Evolutionary conservation across 2,888 invertebrate species (phyloP), one percentile per base, ranked within the genome.

Genomic region (Papilio elwesi): DNA sequence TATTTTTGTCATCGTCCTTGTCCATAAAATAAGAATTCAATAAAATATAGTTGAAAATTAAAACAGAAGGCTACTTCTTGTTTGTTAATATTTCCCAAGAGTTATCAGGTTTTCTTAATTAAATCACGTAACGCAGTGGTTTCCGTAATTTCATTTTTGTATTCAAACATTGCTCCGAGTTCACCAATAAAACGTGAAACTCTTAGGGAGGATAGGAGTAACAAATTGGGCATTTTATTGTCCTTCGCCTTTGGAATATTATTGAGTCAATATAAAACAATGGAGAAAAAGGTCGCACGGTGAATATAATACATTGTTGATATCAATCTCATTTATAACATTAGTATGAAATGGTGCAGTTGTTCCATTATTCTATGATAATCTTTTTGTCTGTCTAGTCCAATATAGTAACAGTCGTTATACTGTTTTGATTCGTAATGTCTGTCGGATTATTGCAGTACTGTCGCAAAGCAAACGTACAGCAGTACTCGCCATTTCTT

Each of bases 151-250:
- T 62, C n/a, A 51, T 52, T 67, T 66, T 67, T 65, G 70, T 71
- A 57, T 71, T 69, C 65, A 43, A 57, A 49, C 8, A 71, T 9
- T 57, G 65, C 13, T 16, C 51, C 38, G 65, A 49, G 57, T 71
- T 57, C 38, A 57, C 38, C 38, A 71, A 71, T 71, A 71, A 71
- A 71, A 71, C 67, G 71, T 52, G 81, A 79, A 78, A 81, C 84
- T 83, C 82, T 87, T 84, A 81, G 76, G 78, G 74, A 79, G 85
- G 82, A 85, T 82, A 84, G 82, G 85, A 82, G 87, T 87, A 88
- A 89, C 87, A 86, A 91, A 91, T 90, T 88, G 89, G 81, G 78
- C 85, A 83, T 89, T 88, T 90, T 89, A 90, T 92, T 90, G 88
- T 89, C 85, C 86, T 81, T 79, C 81, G 83, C 89, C 88, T 86